Evolutionary conservation across 2,113 vertebrate species (phyloP), one percentile per base, ranked within the genome.

Genomic region (Halcyon senegalensis): DNA sequence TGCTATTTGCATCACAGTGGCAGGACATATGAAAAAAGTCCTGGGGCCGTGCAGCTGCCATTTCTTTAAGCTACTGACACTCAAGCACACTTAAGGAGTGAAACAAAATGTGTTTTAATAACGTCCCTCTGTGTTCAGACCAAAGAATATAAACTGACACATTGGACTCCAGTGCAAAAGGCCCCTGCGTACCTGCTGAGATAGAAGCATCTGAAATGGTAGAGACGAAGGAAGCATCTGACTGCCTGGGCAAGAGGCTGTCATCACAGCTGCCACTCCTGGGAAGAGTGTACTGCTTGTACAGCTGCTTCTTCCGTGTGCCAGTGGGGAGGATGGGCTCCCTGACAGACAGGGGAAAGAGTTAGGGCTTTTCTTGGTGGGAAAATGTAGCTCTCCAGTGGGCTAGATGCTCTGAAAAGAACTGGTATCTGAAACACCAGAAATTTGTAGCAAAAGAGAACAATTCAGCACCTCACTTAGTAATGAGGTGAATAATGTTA

Each of bases 11-110:
- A 93, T 93, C 55, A 62, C 43, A 37, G 51, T 86, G 25, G 48
- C 55, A 96, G 89, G 76, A 87, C 92, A 66, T 16, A 13, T 7
- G 35, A 68, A 86, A 79, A 39, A 82, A 58, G 35, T 72, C 86
- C 64, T 94, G 67, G 30, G 73, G 77, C 89, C 79, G n/a, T 44
- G 39, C 79, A 96, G 74, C 88, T 96, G 80, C 53, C 79, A 35
- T 66, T 89, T 58, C 60, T 73, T 94, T 87, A 82, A 76, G 89
- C 72, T 66, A 10, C 74, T 72, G n/a, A 79, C 68, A 31, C 46
- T 33, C 27, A 44, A n/a, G 11, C 85, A 27, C 55, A 46, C 28
- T 68, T 33, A 83, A 66, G 64, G 31, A 76, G 37, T 88, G 66
- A 93, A 94, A 39, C 39, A 53, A 84, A 93, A 66, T 66, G 15